phyloP scores from a whole-genome alignment of 2,888 invertebrate species.

The Machimus atricapillus region DNA sequence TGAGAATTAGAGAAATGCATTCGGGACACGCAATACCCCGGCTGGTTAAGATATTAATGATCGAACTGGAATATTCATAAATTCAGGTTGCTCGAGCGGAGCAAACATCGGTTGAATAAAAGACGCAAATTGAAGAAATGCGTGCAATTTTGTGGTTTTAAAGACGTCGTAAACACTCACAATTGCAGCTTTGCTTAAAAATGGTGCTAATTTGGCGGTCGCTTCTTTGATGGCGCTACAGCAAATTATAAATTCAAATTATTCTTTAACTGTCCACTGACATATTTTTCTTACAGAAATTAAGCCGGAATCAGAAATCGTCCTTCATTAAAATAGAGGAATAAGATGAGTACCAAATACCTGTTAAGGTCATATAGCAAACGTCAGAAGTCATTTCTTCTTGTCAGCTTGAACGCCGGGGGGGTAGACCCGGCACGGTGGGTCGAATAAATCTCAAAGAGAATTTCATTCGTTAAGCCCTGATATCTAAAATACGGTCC shows the following conservation, averaged over 20 bases:
- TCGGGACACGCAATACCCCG: slow-evolving; percentile 40
- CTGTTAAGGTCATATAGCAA: background rate
- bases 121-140: background rate
- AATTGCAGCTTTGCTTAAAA: background rate
- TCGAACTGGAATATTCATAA: slow-evolving; percentile 44
- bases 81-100: background rate
- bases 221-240: background rate
- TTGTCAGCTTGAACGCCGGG: background rate
- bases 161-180: background rate
- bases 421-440: background rate
- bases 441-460: slow-evolving; percentile 5
- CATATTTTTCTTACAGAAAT: background rate
- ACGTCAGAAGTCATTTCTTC: background rate
- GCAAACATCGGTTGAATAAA: background rate
- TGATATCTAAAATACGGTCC: background rate
- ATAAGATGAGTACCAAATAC: background rate
- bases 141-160: background rate
- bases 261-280: background rate
- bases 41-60: slow-evolving; percentile 39
- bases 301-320: background rate
- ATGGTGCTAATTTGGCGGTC: background rate
- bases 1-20: slow-evolving; percentile 44
- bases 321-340: background rate
- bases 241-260: background rate
- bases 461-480: background rate